Evolutionary conservation across 1,140 invertebrate species (phyloP), one percentile per base, ranked within the genome.

Genomic region (Aphelenchoides fujianensis): DNA sequence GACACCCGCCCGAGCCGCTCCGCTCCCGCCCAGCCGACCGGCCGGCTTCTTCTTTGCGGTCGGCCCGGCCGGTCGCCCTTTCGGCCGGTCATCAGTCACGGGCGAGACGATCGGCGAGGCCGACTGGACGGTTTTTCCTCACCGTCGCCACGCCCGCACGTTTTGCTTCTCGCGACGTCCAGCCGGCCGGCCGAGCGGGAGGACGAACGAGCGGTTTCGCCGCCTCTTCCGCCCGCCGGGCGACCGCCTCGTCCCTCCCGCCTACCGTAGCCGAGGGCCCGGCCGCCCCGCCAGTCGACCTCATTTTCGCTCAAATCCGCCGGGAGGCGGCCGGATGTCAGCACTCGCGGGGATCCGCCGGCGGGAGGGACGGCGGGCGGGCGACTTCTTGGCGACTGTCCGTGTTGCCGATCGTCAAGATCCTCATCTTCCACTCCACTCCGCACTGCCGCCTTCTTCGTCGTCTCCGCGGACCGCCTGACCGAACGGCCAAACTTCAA

Each of bases 371-470:
- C n/a, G n/a, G n/a, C n/a, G n/a, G n/a, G n/a, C n/a, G n/a, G n/a
- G n/a, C 41, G 41, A 48, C 41, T 48, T 48, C n/a, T 48, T 48
- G 41, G 41, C 41, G 41, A 48, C 41, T 48, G 41, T 48, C 41
- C 41, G 41, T 48, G 41, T 48, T 48, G 12, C 41, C 41, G 41
- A 48, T 48, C 23, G 12, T n/a, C n/a, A n/a, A n/a, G n/a, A n/a
- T n/a, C n/a, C n/a, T n/a, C n/a, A n/a, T n/a, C n/a, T n/a, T n/a
- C n/a, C n/a, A n/a, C n/a, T n/a, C n/a, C n/a, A n/a, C n/a, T n/a
- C n/a, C n/a, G n/a, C n/a, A n/a, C n/a, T n/a, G n/a, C n/a, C n/a
- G n/a, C n/a, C n/a, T n/a, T n/a, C n/a, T n/a, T n/a, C n/a, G n/a
- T n/a, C n/a, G n/a, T n/a, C n/a, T n/a, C n/a, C n/a, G n/a, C n/a